Conservation (phyloP, 2,113 vertebrate genomes). For the Tympanuchus pallidicinctus region DNA sequence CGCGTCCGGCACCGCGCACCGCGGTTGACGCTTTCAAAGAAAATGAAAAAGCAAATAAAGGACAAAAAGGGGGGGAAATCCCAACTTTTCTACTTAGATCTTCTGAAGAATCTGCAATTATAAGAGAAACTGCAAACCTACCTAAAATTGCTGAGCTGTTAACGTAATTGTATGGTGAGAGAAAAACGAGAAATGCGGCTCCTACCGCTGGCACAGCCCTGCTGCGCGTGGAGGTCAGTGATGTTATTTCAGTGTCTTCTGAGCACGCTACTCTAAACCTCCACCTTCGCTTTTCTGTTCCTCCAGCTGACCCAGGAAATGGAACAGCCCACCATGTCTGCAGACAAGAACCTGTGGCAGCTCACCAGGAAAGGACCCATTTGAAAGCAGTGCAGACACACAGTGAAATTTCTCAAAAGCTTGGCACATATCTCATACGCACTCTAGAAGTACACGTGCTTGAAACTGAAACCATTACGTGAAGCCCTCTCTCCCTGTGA, state of each 20-base stretch:
- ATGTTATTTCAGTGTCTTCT: background rate
- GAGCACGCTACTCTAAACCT: background rate
- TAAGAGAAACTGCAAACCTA: background rate
- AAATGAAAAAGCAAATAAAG: background rate
- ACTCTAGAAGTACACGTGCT: background rate
- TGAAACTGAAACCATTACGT: background rate
- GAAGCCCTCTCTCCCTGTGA: background rate
- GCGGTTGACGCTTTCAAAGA: background rate
- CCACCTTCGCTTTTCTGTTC: background rate
- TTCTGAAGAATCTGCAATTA: background rate
- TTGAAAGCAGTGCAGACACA: background rate
- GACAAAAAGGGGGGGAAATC: background rate
- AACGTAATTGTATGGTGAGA: accelerated
- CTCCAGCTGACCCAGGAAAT: background rate
- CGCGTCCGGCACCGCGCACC: too few relatives aligned
- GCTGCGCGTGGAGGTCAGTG: too few relatives aligned
- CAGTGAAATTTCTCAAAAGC: background rate
- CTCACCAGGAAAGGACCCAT: background rate
- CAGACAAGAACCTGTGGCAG: background rate
- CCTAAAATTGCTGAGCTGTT: background rate
- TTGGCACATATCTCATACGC: accelerated
- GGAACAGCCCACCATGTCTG: accelerated
- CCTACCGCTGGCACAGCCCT: background rate
- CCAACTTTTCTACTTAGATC: background rate
- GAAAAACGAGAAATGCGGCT: accelerated